A percentile compares a stretch with the other conserved stretches of the same genome.
phyloP scores from a whole-genome alignment of 2,797 vertebrate genomes.

The Novumbra hubbsi region DNA sequence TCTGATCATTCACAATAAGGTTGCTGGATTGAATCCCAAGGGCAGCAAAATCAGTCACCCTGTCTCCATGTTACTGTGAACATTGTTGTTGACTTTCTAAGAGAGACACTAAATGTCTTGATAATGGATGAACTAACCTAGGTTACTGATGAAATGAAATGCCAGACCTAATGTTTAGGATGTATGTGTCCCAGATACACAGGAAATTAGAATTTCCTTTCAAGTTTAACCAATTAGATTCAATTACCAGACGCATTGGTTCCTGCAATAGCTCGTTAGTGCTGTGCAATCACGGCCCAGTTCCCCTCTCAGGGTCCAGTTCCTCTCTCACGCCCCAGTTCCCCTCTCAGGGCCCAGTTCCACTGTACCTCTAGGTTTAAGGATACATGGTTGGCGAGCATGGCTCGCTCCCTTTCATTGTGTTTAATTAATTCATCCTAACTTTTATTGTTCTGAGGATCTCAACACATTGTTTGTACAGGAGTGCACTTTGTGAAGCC shows the following conservation, averaged over 20 bases:
- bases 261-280: constrained; percentile 1
- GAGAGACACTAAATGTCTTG: no score
- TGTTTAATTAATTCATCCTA: background rate
- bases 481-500: background rate
- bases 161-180: background rate
- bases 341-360: background rate
- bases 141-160: no score
- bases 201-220: no score
- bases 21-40: no score
- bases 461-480: background rate
- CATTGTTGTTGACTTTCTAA: no score
- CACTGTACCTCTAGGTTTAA: background rate
- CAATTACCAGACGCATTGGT: background rate
- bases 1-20: no score
- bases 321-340: no score
- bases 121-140: no score
- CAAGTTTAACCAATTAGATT: background rate
- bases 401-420: background rate
- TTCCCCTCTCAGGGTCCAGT: background rate
- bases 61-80: no score
- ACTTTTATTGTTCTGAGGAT: background rate
- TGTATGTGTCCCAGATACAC: background rate
- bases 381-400: background rate
- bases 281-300: background rate
- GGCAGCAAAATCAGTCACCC: no score